phyloP scores from a whole-genome alignment of 2,888 invertebrate species.

The Pycnomerus fuliginosus region DNA sequence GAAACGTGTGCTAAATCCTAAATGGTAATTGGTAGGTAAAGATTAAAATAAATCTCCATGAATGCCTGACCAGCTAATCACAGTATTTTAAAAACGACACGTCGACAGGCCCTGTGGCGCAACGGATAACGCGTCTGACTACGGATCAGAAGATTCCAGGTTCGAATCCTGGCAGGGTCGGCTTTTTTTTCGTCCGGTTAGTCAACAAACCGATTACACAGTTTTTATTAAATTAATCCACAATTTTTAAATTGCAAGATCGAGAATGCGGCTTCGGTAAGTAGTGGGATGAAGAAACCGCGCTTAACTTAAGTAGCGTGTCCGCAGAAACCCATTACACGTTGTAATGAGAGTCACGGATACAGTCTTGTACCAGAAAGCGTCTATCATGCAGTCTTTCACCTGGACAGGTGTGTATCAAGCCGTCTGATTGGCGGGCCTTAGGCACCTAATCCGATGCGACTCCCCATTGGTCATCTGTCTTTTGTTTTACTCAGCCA shows the following conservation, averaged over 20 bases:
- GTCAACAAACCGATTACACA: too few relatives aligned
- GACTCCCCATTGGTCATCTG: slow-evolving; percentile 41
- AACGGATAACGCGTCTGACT: slow-evolving; percentile 61
- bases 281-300: background rate
- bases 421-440: slow-evolving; percentile 45
- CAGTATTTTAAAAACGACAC: slow-evolving; percentile 7
- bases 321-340: too few relatives aligned
- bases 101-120: slow-evolving; percentile 55
- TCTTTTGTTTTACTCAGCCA: slow-evolving; percentile 46
- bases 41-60: too few relatives aligned
- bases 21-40: too few relatives aligned
- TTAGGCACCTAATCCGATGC: slow-evolving; percentile 33
- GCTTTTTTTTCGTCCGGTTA: slow-evolving; percentile 27
- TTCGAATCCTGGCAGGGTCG: slow-evolving; percentile 59
- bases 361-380: slow-evolving; percentile 13
- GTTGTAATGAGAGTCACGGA: too few relatives aligned
- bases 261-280: too few relatives aligned
- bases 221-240: too few relatives aligned
- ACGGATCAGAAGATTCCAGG: slow-evolving; percentile 60
- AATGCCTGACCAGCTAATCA: too few relatives aligned
- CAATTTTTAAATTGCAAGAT: too few relatives aligned
- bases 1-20: too few relatives aligned
- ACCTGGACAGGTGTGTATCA: slow-evolving; percentile 40
- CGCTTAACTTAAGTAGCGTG: background rate
- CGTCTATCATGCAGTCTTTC: slow-evolving; percentile 20